A percentile compares a stretch with the other conserved stretches of the same genome.
Conservation (phyloP, 2,113 vertebrate genomes). For the Hyperoodon ampullatus region DNA sequence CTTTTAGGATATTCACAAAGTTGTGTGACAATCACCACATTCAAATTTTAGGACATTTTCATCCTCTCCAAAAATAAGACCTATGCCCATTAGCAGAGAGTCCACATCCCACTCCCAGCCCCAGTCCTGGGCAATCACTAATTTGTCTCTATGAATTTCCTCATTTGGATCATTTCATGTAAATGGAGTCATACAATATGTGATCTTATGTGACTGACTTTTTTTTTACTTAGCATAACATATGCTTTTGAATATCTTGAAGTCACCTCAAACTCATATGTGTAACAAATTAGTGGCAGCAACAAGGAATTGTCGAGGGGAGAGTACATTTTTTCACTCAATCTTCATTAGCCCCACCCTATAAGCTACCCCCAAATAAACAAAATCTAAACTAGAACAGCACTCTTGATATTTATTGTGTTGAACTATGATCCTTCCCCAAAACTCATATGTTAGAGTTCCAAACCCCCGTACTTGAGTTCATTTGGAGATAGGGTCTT, state of each 20-base stretch:
- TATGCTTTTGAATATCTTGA: background rate
- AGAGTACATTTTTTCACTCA: background rate
- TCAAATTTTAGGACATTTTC: background rate
- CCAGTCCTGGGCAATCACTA: background rate
- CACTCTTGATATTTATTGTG: background rate
- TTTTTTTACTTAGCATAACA: background rate
- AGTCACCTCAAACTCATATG: background rate
- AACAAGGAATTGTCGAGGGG: background rate
- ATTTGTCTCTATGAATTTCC: background rate
- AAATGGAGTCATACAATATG: background rate
- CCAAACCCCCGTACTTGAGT: background rate
- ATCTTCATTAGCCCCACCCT: background rate
- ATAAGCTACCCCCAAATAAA: background rate
- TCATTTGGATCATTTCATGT: background rate
- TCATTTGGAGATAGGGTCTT: background rate
- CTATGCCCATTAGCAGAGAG: background rate
- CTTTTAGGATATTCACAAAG: background rate
- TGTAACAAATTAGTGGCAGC: background rate
- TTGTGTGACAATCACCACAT: background rate
- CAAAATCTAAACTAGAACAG: background rate
- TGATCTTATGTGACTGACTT: background rate
- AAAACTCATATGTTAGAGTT: background rate
- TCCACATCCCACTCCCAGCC: background rate
- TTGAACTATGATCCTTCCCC: background rate
- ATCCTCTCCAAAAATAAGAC: background rate